Evolutionary conservation across 2,888 invertebrate species (phyloP).

Genomic region (Doris montereyensis): DNA sequence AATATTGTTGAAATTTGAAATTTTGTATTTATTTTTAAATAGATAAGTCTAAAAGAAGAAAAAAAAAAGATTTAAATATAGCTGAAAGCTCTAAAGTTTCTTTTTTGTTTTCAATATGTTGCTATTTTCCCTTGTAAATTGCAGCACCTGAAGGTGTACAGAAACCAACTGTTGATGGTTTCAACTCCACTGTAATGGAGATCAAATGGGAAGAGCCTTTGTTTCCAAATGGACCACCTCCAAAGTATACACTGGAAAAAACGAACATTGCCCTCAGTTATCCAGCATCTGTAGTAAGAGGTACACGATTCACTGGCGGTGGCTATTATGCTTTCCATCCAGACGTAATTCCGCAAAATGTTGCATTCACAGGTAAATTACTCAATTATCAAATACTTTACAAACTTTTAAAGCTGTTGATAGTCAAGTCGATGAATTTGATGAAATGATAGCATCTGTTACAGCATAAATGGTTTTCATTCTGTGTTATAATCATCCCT

Average conservation of each 20-base stretch:
- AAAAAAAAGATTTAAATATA: too few relatives aligned
- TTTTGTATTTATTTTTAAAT: too few relatives aligned
- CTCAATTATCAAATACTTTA: too few relatives aligned
- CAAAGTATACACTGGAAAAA: constrained; percentile 65
- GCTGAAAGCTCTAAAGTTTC: too few relatives aligned
- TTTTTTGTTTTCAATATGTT: too few relatives aligned
- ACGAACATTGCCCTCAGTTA: constrained; percentile 66
- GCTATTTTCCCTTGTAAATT: constrained; percentile 21
- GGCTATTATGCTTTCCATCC: constrained; percentile 70
- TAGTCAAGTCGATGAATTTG: too few relatives aligned
- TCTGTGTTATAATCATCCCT: too few relatives aligned
- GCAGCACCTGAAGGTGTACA: constrained; percentile 64
- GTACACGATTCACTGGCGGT: constrained; percentile 69
- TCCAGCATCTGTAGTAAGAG: constrained; percentile 67
- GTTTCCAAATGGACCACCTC: constrained; percentile 66
- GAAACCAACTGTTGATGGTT: constrained; percentile 57
- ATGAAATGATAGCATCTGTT: too few relatives aligned
- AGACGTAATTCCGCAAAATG: constrained; percentile 66
- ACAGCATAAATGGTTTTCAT: too few relatives aligned
- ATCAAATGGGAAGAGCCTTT: constrained; percentile 66
- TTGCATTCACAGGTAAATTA: constrained; percentile 71
- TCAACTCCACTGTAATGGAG: constrained; percentile 65
- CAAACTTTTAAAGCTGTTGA: too few relatives aligned
- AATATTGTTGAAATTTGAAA: too few relatives aligned
- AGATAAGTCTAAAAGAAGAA: too few relatives aligned